Evolutionary conservation across 2,797 vertebrate genomes (phyloP).

Genomic region (Micromesistius poutassou): DNA sequence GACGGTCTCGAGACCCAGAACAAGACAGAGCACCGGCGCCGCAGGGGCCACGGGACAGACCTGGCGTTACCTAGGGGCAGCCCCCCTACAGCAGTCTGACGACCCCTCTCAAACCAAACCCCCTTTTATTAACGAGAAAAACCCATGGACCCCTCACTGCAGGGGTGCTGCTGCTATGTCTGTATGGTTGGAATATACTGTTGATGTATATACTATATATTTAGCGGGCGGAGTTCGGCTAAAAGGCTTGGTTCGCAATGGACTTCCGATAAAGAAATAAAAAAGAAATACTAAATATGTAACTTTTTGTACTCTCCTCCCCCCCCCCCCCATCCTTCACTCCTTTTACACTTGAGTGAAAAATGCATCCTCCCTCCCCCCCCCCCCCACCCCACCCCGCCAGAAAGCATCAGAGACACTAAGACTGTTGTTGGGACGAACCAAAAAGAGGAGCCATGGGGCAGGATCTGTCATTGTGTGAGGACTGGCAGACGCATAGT

Average conservation of each 20-base stretch:
- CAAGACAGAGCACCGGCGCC: constrained; percentile 87
- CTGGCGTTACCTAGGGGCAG: constrained; percentile 71
- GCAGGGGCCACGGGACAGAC: constrained; percentile 81
- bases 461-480: constrained; percentile 39
- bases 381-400: constrained; percentile 26
- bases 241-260: constrained; percentile 50
- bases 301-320: constrained; percentile 8
- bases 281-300: background rate
- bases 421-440: constrained; percentile 53
- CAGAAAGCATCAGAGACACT: constrained; percentile 38
- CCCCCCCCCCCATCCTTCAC: constrained; percentile 25
- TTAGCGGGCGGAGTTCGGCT: constrained; percentile 52
- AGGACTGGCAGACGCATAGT: constrained; percentile 39
- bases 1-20: constrained; percentile 82
- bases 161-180: constrained; percentile 90
- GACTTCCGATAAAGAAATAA: constrained; percentile 29
- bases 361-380: constrained; percentile 31
- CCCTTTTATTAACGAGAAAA: background rate
- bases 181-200: constrained; percentile 77
- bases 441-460: constrained; percentile 31
- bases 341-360: constrained; percentile 51
- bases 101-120: constrained; percentile 36
- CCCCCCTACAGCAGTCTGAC: constrained; percentile 43
- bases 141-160: constrained; percentile 52
- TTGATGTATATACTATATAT: constrained; percentile 68